phyloP scores from a whole-genome alignment of 2,888 invertebrate species.

The Conus canariensis region DNA sequence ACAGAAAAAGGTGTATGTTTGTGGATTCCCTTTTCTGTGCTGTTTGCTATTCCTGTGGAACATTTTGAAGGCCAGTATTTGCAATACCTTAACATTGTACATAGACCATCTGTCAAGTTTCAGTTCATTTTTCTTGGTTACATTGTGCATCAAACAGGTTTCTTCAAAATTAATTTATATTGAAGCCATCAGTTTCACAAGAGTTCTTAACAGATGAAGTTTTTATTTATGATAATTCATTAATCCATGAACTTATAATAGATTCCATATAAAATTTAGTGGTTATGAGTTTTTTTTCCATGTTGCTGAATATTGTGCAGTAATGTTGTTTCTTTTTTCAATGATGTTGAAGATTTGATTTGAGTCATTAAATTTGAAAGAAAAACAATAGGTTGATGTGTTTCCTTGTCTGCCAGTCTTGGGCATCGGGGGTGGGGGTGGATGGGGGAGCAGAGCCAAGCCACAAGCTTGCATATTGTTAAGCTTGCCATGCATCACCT shows the following conservation, averaged over 20 bases:
- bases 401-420: too few species aligned
- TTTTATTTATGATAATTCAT: not conserved
- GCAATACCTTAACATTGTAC: not conserved
- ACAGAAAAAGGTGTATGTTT: too few species aligned
- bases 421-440: too few species aligned
- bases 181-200: too few species aligned
- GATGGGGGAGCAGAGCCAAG: too few species aligned
- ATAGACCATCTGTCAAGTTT: not conserved
- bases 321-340: slow-evolving; percentile 21
- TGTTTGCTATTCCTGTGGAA: not conserved
- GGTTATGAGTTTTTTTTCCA: not conserved
- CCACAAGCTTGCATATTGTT: too few species aligned
- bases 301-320: slow-evolving; percentile 28
- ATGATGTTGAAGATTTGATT: slow-evolving; percentile 25
- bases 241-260: not conserved
- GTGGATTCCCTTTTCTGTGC: too few species aligned
- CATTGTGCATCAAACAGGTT: not conserved
- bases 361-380: slow-evolving; percentile 19
- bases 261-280: not conserved
- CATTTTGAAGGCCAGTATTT: slow-evolving; percentile 24
- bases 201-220: not conserved
- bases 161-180: too few species aligned
- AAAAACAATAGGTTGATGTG: not conserved
- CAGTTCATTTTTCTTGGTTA: not conserved
- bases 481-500: too few species aligned